Conservation (phyloP, 1,140 invertebrate species). For the Brachionus sp. region DNA sequence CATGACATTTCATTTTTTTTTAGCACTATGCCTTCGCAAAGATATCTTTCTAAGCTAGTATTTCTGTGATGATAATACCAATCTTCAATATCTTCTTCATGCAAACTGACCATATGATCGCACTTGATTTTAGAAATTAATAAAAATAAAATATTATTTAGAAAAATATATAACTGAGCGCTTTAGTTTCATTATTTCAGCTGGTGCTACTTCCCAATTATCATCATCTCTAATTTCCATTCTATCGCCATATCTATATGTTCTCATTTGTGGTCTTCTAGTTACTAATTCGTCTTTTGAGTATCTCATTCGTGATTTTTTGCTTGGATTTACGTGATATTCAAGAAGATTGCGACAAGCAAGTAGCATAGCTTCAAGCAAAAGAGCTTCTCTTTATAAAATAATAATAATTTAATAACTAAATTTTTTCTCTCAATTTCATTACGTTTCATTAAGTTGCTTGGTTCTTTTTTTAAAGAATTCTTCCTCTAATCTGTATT, state of each 20-base stretch:
- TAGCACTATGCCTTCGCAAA: neutral
- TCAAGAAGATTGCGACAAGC: slow-evolving; percentile 2
- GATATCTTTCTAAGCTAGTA: neutral
- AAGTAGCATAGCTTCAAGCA: neutral
- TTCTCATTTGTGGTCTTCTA: neutral
- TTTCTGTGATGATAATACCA: slow-evolving; percentile 29
- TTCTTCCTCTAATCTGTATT: slow-evolving; percentile 18
- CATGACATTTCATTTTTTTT: slow-evolving; percentile 8
- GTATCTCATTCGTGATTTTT: slow-evolving; percentile 16
- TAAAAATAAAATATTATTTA: neutral
- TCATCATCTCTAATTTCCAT: slow-evolving; percentile 24
- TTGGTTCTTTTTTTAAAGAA: neutral
- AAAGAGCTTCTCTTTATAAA: neutral
- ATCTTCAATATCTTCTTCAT: slow-evolving; percentile 39
- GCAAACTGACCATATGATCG: slow-evolving; percentile 4
- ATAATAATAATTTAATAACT: neutral
- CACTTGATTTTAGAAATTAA: neutral
- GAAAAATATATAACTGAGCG: neutral
- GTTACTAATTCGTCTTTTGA: neutral
- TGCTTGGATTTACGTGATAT: slow-evolving; percentile 3
- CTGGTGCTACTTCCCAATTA: neutral
- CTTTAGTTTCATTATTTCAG: slow-evolving; percentile 31
- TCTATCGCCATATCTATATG: neutral
- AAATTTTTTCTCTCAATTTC: neutral
- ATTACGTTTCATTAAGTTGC: slow-evolving; percentile 16